Conservation (phyloP, 2,888 invertebrate genomes). For the Anagyrus pseudococci region DNA sequence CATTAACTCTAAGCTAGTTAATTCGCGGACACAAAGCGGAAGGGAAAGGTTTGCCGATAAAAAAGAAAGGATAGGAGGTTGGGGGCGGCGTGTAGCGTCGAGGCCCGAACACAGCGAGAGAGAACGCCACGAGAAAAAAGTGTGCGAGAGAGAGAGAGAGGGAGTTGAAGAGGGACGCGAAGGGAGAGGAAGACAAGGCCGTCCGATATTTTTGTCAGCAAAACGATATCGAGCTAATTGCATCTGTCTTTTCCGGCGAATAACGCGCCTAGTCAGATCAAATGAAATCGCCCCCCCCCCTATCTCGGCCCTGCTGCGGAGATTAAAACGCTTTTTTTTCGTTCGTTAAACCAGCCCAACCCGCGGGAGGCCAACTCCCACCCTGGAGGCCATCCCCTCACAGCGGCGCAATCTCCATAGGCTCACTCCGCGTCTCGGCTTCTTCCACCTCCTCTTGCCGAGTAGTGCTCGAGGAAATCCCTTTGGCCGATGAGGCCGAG, state of each 20-base stretch:
- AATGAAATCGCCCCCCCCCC: conserved; percentile 44
- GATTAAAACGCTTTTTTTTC: conserved; percentile 33
- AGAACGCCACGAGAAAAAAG: too few species aligned
- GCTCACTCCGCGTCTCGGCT: too few species aligned
- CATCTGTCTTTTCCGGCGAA: conserved; percentile 57
- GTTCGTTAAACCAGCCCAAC: conserved; percentile 24
- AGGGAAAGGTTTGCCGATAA: conserved; percentile 4
- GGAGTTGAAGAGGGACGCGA: neutral
- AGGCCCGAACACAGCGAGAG: too few species aligned
- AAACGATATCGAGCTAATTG: conserved; percentile 59
- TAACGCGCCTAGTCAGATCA: conserved; percentile 50
- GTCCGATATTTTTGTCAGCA: conserved; percentile 58
- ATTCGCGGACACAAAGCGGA: conserved; percentile 5
- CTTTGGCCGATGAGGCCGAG: neutral
- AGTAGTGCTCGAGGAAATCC: conserved; percentile 14
- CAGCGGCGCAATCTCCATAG: too few species aligned
- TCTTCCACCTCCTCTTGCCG: neutral
- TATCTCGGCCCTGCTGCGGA: conserved; percentile 8
- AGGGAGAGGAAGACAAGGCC: conserved; percentile 32
- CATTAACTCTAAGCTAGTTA: conserved; percentile 2
- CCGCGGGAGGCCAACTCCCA: too few species aligned
- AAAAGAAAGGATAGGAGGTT: neutral
- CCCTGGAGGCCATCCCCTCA: too few species aligned
- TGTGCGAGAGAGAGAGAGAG: too few species aligned
- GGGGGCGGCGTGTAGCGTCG: too few species aligned